These are phyloP conservation scores for Lycaena phlaeas DNA, from an alignment of 2,888 invertebrate genomes.

Conservation along the genomic window DNA sequence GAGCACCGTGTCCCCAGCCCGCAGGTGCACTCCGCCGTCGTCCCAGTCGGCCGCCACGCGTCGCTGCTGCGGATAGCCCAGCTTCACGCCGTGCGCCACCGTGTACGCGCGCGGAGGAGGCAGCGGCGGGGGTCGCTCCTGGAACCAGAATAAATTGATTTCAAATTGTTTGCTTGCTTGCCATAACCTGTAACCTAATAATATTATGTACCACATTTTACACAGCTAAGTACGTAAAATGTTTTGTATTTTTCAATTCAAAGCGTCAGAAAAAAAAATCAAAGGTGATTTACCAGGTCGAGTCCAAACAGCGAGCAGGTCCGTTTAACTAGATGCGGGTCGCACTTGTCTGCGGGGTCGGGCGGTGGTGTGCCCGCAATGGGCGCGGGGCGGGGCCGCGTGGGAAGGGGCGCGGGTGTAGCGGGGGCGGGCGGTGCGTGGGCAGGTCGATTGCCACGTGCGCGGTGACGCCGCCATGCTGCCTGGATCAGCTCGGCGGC, in stretches of 20 bases:
- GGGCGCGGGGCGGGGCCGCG: slow-evolving; percentile 79
- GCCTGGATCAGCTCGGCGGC: slow-evolving; percentile 90
- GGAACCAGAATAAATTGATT: too few species aligned
- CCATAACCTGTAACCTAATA: too few species aligned
- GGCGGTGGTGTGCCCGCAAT: slow-evolving; percentile 93
- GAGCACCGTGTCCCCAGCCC: slow-evolving; percentile 89
- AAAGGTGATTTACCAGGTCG: slow-evolving; percentile 80
- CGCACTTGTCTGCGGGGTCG: slow-evolving; percentile 88
- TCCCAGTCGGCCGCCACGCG: slow-evolving; percentile 91
- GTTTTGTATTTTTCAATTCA: too few species aligned
- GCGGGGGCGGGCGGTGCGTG: slow-evolving; percentile 66
- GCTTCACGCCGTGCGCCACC: slow-evolving; percentile 89
- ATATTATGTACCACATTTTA: too few species aligned
- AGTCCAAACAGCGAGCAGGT: slow-evolving; percentile 92
- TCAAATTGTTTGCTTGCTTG: too few species aligned
- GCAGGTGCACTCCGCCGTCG: slow-evolving; percentile 51
- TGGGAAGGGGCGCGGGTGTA: slow-evolving; percentile 78
- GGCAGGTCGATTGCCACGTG: slow-evolving; percentile 44
- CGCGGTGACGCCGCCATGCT: slow-evolving; percentile 84
- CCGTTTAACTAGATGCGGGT: slow-evolving; percentile 90
- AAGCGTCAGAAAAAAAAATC: too few species aligned
- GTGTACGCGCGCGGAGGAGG: slow-evolving; percentile 93
- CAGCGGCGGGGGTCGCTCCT: slow-evolving; percentile 93
- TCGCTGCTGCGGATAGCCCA: slow-evolving; percentile 93
- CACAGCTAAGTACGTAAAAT: too few species aligned